Conservation (phyloP, 64 coral and sea anemone genomes). For the Actinia tenebrosa region DNA sequence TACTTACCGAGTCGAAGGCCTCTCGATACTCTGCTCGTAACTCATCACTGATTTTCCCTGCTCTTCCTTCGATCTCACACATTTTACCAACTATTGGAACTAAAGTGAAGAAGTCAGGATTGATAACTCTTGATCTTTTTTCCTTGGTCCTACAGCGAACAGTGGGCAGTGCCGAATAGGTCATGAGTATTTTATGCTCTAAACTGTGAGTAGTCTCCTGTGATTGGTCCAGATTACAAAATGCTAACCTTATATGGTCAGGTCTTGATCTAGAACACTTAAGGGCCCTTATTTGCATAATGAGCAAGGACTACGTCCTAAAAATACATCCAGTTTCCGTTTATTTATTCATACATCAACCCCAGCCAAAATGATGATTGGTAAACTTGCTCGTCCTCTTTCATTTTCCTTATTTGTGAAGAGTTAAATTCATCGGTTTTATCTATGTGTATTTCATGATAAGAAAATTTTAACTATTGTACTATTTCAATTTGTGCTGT, state of each 20-base stretch:
- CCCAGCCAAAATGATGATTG: neutral
- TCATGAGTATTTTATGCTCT: neutral
- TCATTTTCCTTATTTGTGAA: neutral
- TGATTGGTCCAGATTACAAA: neutral
- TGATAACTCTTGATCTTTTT: neutral
- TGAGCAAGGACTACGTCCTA: neutral
- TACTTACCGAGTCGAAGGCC: constrained; percentile 30
- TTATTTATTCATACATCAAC: neutral
- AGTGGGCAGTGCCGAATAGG: neutral
- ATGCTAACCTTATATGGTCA: neutral
- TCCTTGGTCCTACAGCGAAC: neutral
- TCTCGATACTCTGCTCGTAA: constrained; percentile 32
- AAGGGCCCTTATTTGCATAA: neutral
- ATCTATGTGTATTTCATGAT: neutral
- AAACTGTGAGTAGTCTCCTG: neutral
- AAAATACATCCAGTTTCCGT: neutral
- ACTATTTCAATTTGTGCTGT: neutral
- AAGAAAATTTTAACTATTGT: neutral
- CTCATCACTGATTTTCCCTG: neutral
- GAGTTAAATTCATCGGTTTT: neutral
- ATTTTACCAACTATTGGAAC: neutral
- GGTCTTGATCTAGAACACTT: neutral
- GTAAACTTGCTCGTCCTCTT: neutral
- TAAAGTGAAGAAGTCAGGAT: neutral
- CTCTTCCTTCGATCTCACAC: neutral